These are phyloP conservation scores for Corythornis cristatus DNA, from an alignment of 2,113 vertebrate species.

Conservation along the genomic window DNA sequence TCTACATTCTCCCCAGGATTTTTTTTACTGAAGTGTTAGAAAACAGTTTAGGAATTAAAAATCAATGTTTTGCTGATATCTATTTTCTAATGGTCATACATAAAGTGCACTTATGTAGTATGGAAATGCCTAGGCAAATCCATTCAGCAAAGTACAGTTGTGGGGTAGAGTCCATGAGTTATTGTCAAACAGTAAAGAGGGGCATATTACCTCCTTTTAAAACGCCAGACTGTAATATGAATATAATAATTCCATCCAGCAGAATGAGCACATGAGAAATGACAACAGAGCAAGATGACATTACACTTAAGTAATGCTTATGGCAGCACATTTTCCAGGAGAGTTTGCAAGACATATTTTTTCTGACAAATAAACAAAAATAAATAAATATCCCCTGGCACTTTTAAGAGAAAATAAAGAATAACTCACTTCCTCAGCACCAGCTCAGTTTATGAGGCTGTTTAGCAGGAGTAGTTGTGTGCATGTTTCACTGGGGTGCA, in stretches of 20 bases:
- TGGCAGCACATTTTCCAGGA: not conserved
- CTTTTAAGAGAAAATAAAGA: not conserved
- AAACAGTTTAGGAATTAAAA: not conserved
- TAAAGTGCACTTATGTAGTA: not conserved
- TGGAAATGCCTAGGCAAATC: not conserved
- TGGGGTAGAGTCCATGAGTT: not conserved
- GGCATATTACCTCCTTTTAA: not conserved
- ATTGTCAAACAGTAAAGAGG: not conserved
- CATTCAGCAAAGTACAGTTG: not conserved
- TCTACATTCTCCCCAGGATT: not conserved
- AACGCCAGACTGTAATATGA: not conserved
- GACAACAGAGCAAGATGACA: not conserved
- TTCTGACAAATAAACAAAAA: not conserved
- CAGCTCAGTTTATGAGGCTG: not conserved
- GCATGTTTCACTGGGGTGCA: not conserved
- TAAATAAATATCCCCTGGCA: not conserved
- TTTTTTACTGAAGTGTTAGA: not conserved
- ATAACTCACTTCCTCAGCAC: not conserved
- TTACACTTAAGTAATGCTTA: not conserved
- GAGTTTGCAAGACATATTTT: not conserved
- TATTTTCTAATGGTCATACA: not conserved
- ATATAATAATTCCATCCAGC: not conserved
- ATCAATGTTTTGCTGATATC: not conserved
- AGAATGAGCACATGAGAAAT: not conserved
- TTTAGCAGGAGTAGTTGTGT: not conserved